Base-by-base conservation (phyloP, 2,113 vertebrate genomes). In the Urocynchramus pylzowi region DNA sequence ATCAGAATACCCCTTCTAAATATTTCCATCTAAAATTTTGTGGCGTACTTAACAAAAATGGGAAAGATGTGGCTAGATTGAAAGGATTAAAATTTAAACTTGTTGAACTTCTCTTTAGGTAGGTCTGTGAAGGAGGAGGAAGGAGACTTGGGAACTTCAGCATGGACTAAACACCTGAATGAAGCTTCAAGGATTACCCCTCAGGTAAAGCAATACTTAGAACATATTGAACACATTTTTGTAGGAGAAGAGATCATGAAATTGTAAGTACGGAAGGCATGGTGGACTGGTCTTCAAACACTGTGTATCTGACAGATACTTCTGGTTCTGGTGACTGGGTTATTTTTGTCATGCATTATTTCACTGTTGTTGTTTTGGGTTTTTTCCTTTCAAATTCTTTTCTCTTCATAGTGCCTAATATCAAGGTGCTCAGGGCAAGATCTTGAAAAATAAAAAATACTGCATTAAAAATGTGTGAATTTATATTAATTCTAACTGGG, bases 121-220 rank as follows among this genome's bases (percentile, higher is more conserved):
- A 93, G 96, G 86, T 96, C 97, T 77, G 91, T 95, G 91, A 98
- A 96, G 86, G 97, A 98, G 73, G 98, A 97, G 59, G 98, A 98
- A 84, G 97, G 97, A 93, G 98, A 98, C 44, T 86, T 97, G 53
- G 97, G 95, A 73, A 97, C 97, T 93, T 98, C 98, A 85, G 90
- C 90, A 54, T 98, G 97, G 97, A 65, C 93, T 87, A 97, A 94
- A 95, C 97, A 96, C 30, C 92, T 98, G 83, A 98, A 97, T 54
- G 95, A 97, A 94, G 70, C 97, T 95, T 98, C 97, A 10, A 98
- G 97, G 96, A 80, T 98, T 87, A 95, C 93, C 77, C 97, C 98
- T 98, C 98, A 98, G 98, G 99, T 99, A 98, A 92, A 87, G 20
- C 68, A 61, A 71, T 18, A 39, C 69, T 75, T 96, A 7, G 41